Conservation (phyloP, 2,797 vertebrate genomes). For the Alauda arvensis region DNA sequence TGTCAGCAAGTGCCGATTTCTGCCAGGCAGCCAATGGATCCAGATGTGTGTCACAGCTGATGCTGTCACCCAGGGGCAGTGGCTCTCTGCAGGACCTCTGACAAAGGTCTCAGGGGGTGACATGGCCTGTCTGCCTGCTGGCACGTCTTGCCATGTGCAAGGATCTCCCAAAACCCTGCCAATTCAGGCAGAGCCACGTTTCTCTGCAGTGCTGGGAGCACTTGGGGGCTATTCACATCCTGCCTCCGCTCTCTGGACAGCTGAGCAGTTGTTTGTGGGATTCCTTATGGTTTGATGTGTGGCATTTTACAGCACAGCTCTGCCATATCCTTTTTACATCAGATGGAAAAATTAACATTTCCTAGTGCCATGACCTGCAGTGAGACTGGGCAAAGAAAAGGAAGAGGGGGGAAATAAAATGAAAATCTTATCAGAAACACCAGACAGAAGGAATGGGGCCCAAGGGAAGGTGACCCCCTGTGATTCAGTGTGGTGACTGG, state of each 20-base stretch:
- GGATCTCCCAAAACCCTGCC: neutral
- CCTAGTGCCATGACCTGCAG: neutral
- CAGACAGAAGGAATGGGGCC: neutral
- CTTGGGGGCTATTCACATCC: neutral
- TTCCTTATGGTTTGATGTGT: conserved; percentile 4
- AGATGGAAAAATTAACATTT: conserved; percentile 1
- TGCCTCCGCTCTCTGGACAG: neutral
- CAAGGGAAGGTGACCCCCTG: neutral
- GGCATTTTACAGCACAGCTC: neutral
- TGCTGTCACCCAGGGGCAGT: neutral
- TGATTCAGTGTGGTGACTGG: neutral
- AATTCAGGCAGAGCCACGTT: neutral
- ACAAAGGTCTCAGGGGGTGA: neutral
- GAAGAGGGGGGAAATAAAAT: neutral
- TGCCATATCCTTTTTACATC: conserved; percentile 24
- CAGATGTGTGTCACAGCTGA: neutral
- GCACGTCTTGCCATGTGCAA: neutral
- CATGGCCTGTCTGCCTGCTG: neutral
- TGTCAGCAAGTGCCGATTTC: neutral
- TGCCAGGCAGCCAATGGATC: fast-evolving
- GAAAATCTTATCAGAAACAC: neutral
- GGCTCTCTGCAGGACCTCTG: neutral
- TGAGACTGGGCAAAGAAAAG: neutral
- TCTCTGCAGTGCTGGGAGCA: neutral
- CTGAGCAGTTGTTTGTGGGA: conserved; percentile 1